Base-by-base conservation (phyloP, 2,113 vertebrate genomes). In the Bufo gargarizans region DNA sequence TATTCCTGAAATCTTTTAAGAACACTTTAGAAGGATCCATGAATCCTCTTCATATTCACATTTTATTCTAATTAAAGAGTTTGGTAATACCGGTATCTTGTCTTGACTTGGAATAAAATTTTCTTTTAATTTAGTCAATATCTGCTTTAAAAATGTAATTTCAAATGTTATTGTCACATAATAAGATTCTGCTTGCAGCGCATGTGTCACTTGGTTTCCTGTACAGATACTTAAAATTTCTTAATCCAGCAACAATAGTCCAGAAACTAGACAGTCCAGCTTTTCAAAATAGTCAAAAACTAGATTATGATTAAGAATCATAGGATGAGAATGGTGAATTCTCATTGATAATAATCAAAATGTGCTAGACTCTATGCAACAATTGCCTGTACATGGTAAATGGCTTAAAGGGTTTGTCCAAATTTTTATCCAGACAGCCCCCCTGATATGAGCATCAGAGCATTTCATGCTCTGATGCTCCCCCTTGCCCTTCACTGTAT, bases 1-100 rank as follows among this genome's bases (percentile, higher is more conserved):
- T 2, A 8, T 92, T 80, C 53, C 81, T 14, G 58, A 78, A 67
- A 83, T 89, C 90, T 89, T 94, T 72, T 89, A 88, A 63, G 85
- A 89, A 59, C 87, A 88, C 87, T 88, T 88, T 77, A 67, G 80
- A 83, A 77, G 69, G 87, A 88, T 88, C 80, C 22, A 50, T 84
- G 87, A 76, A 77, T 88, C 20, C 86, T 74, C 86, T 82, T 82
- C 65, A 76, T 49, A 45, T 72, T 87, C 50, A 82, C 69, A 45
- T 82, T 74, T 22, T 81, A 22, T 22, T 78, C 63, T 80, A 87
- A 87, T 87, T 87, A 87, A 55, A 80, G 77, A 69, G 47, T 80
- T 87, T 71, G 77, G 59, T 80, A 87, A 87, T 80, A 33, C 33
- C 33, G 33, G 33, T 33, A 87, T 78, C 77, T 63, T 71, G 77